phyloP scores from a whole-genome alignment of 2,797 vertebrate genomes.

The Cetoscarus ocellatus region DNA sequence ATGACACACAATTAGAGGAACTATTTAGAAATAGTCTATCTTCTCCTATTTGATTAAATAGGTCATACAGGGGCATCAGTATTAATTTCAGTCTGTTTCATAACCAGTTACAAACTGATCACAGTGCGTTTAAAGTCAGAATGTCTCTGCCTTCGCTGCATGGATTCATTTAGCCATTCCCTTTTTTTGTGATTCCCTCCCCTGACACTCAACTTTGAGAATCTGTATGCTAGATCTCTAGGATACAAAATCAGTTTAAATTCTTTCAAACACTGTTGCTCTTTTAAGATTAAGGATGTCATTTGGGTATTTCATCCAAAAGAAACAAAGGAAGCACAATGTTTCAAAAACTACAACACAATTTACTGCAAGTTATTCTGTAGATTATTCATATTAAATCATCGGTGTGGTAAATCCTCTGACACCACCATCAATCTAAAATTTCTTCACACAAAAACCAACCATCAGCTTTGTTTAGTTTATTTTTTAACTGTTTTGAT shows the following conservation, averaged over 20 bases:
- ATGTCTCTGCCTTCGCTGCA: neutral
- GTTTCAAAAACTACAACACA: neutral
- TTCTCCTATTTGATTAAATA: neutral
- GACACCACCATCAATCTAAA: neutral
- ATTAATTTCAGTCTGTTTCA: slow-evolving; percentile 2
- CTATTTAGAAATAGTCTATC: neutral
- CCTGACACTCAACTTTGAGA: neutral
- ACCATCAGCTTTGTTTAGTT: neutral
- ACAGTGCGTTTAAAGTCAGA: neutral
- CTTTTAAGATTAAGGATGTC: neutral
- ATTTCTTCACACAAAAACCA: neutral
- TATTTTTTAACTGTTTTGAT: neutral
- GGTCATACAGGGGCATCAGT: neutral
- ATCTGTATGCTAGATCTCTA: neutral
- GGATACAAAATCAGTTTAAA: neutral
- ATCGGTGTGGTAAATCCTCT: neutral
- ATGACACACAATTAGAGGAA: neutral
- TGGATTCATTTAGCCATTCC: neutral
- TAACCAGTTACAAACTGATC: neutral
- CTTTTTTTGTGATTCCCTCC: neutral
- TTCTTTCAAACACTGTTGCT: neutral
- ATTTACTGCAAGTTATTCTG: neutral
- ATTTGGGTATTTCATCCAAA: neutral
- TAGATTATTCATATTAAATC: neutral
- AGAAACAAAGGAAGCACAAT: neutral